A percentile compares a stretch with the other conserved stretches of the same genome.
Conservation (phyloP, 1,140 invertebrate species). For the Grapholita molesta region DNA sequence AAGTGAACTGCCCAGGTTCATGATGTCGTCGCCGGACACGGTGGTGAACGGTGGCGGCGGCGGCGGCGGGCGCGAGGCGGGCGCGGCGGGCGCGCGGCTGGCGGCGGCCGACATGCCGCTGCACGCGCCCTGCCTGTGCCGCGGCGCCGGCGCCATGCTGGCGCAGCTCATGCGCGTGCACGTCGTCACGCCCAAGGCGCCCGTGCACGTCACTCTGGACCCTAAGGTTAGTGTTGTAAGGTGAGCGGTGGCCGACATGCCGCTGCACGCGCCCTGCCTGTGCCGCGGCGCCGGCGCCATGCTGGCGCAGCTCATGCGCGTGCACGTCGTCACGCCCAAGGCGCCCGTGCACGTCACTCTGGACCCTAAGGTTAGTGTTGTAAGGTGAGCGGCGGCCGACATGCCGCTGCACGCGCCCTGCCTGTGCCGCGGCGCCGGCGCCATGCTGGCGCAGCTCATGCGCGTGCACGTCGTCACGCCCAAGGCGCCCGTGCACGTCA, state of each 20-base stretch:
- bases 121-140: constrained; percentile 86
- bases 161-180: constrained; percentile 96
- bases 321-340: constrained; percentile 95
- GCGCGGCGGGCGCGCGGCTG: constrained; percentile 81
- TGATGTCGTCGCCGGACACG: constrained; percentile 93
- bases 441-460: constrained; percentile 91
- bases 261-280: constrained; percentile 84
- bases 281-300: constrained; percentile 89
- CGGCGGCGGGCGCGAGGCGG: constrained; percentile 80
- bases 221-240: constrained; percentile 65
- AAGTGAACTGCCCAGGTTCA: too few relatives aligned
- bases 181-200: constrained; percentile 94
- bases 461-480: constrained; percentile 94
- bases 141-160: constrained; percentile 83
- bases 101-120: constrained; percentile 24
- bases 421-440: constrained; percentile 93
- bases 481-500: constrained; percentile 94
- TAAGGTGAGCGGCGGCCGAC: constrained; percentile 79
- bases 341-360: constrained; percentile 94
- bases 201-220: constrained; percentile 92
- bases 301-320: constrained; percentile 93
- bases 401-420: constrained; percentile 87
- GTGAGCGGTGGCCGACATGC: constrained; percentile 87
- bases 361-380: constrained; percentile 83
- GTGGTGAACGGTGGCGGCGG: constrained; percentile 71